Evolutionary conservation across 2,888 invertebrate genomes (phyloP).

Genomic region (Sphaerophoria rueppellii): DNA sequence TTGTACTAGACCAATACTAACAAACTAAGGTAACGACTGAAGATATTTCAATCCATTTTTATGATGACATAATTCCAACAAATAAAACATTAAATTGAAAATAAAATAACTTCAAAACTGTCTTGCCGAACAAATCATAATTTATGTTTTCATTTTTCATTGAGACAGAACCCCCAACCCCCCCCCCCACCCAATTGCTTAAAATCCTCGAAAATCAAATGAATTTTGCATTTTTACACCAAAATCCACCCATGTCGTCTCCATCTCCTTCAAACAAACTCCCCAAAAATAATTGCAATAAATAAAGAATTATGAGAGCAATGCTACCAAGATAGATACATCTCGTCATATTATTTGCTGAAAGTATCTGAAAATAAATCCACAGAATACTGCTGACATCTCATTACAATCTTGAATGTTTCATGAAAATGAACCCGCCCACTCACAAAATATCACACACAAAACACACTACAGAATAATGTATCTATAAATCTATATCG

Average conservation of each 20-base stretch:
- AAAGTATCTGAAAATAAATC: constrained; percentile 62
- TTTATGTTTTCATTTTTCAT: too few relatives aligned
- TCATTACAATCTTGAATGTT: constrained; percentile 56
- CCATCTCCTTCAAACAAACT: background rate
- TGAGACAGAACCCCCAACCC: too few relatives aligned
- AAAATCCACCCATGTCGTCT: background rate
- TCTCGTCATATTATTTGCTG: background rate
- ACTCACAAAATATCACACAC: constrained; percentile 30
- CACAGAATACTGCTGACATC: constrained; percentile 62
- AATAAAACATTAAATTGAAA: background rate
- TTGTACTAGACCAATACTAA: constrained; percentile 11
- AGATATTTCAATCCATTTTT: constrained; percentile 55
- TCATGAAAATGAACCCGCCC: constrained; percentile 41
- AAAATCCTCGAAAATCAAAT: background rate
- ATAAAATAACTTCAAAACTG: constrained; percentile 21
- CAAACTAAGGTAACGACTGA: constrained; percentile 53
- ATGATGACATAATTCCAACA: constrained; percentile 32
- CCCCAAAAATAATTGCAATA: background rate
- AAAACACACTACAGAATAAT: background rate
- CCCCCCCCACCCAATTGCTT: background rate
- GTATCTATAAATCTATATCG: constrained; percentile 8
- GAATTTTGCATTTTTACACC: constrained; percentile 39
- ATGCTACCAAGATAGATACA: background rate
- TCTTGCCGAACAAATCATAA: constrained; percentile 45
- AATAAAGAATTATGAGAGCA: constrained; percentile 46